Percentiles rank a stretch among this genome's conserved stretches.
These are phyloP conservation scores for Athetis lepigone DNA, from an alignment of 2,888 invertebrate species.

Conservation along the genomic window DNA sequence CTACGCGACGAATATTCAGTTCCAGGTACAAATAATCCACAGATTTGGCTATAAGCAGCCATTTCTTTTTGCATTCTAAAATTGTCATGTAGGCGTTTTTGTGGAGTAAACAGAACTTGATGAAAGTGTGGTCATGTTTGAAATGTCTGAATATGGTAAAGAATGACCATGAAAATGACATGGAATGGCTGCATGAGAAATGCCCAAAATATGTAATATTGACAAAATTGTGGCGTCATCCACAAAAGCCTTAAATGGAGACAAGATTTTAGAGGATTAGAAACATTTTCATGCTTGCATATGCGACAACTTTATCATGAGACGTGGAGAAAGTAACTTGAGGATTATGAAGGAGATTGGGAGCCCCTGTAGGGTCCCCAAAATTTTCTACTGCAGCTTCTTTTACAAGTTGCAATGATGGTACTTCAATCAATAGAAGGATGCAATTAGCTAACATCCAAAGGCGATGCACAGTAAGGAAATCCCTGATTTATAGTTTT, in stretches of 20 bases:
- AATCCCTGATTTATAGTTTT: background rate
- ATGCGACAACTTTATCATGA: constrained; percentile 17
- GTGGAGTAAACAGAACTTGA: constrained; percentile 1
- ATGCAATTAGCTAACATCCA: too few relatives aligned
- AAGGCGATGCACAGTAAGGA: too few relatives aligned
- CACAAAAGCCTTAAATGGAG: background rate
- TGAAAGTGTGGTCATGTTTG: constrained; percentile 20
- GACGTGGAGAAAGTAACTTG: background rate
- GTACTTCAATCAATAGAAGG: too few relatives aligned
- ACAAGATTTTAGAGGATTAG: background rate
- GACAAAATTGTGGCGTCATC: background rate
- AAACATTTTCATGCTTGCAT: constrained; percentile 28
- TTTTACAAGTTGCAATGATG: too few relatives aligned
- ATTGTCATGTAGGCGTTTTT: background rate
- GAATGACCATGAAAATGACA: constrained; percentile 41
- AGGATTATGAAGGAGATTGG: too few relatives aligned
- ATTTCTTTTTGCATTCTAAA: too few relatives aligned
- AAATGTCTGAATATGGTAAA: constrained; percentile 21
- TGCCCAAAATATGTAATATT: constrained; percentile 1
- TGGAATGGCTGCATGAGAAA: constrained; percentile 40
- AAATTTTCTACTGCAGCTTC: too few relatives aligned
- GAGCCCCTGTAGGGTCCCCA: too few relatives aligned
- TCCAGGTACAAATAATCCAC: too few relatives aligned
- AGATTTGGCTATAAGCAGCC: too few relatives aligned
- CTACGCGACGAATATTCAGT: too few relatives aligned